Percentiles rank a stretch among this genome's conserved stretches.
These are phyloP conservation scores for Petromus typicus DNA, from an alignment of 2,113 vertebrate genomes.

Conservation along the genomic window DNA sequence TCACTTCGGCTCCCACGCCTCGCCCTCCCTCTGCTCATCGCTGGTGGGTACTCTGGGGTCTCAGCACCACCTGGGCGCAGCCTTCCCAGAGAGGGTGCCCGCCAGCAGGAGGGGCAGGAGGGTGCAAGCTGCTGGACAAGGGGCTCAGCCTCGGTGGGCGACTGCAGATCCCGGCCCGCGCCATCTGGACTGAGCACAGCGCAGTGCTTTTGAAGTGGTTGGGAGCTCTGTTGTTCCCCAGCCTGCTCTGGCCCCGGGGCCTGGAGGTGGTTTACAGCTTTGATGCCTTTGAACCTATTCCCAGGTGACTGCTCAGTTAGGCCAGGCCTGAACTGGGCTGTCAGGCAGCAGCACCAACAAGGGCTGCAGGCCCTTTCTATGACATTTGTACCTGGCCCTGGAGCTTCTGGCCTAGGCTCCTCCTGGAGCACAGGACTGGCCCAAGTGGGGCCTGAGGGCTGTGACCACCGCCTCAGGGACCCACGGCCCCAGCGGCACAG, in stretches of 20 bases:
- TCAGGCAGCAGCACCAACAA: conserved; percentile 64
- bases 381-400: conserved; percentile 39
- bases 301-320: conserved; percentile 80
- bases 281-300: conserved; percentile 81
- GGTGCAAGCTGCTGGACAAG: neutral
- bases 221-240: conserved; percentile 74
- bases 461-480: neutral
- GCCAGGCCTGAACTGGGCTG: conserved; percentile 32
- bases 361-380: conserved; percentile 40
- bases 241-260: conserved; percentile 65
- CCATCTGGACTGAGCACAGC: conserved; percentile 70
- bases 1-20: rapidly evolving
- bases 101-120: neutral
- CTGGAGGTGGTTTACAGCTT: conserved; percentile 81
- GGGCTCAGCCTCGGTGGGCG: neutral
- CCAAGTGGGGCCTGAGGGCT: neutral
- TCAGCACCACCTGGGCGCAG: neutral
- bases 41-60: neutral
- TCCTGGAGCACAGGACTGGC: neutral
- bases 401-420: neutral
- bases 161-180: neutral
- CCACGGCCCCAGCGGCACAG: neutral
- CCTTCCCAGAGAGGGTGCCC: neutral
- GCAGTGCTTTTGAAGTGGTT: conserved; percentile 73
- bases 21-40: neutral